Conservation (phyloP, 2,888 invertebrate genomes). For the Priocnemis perturbator region DNA sequence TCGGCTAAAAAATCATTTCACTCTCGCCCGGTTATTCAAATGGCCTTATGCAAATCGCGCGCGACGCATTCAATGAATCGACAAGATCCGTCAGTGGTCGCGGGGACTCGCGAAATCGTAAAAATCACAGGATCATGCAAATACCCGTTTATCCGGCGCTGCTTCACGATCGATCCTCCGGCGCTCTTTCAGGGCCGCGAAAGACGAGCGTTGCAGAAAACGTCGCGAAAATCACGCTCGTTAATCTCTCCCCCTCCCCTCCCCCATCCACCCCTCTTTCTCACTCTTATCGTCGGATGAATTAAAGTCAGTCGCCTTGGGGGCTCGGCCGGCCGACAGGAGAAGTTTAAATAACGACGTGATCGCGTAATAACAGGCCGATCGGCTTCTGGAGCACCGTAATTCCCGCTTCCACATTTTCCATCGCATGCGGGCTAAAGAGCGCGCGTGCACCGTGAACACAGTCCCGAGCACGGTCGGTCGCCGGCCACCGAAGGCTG, state of each 20-base stretch:
- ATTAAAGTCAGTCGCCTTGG: conserved; percentile 37
- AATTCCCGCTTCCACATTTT: neutral
- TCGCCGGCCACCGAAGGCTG: too few relatives aligned
- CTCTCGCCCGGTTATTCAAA: neutral
- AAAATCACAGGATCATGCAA: conserved; percentile 36
- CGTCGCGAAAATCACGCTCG: conserved; percentile 41
- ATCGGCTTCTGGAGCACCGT: conserved; percentile 51
- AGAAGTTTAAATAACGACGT: conserved; percentile 53
- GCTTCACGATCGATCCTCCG: conserved; percentile 22
- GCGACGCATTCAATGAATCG: conserved; percentile 35
- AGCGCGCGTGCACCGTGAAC: neutral
- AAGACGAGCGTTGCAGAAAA: neutral
- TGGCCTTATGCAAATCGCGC: conserved; percentile 30
- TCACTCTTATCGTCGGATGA: conserved; percentile 37
- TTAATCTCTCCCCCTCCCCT: conserved; percentile 25
- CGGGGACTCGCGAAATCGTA: conserved; percentile 23
- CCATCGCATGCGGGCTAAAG: conserved; percentile 2
- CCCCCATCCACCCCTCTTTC: neutral
- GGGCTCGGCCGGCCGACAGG: conserved; percentile 27
- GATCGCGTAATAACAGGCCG: conserved; percentile 60
- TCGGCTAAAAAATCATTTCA: too few relatives aligned
- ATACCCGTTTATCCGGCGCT: conserved; percentile 29
- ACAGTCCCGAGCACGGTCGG: too few relatives aligned
- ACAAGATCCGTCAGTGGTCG: conserved; percentile 21
- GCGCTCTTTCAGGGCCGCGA: conserved; percentile 3